Conservation (phyloP, 2,888 invertebrate genomes). For the Zootermopsis nevadensis region DNA sequence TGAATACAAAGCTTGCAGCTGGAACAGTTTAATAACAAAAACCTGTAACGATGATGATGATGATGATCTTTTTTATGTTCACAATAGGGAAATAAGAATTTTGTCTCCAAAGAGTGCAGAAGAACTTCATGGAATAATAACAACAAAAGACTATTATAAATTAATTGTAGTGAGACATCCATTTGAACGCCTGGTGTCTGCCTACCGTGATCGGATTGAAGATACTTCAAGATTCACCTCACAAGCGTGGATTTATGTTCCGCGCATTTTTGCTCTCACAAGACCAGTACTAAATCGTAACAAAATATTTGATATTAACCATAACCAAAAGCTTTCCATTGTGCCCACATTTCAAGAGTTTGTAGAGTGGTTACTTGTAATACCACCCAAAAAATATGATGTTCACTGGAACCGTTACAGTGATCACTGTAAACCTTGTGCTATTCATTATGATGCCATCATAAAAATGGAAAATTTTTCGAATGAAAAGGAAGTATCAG, state of each 20-base stretch:
- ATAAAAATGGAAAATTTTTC: constrained; percentile 59
- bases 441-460: constrained; percentile 58
- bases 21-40: too few species aligned
- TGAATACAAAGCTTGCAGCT: too few species aligned
- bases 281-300: constrained; percentile 57
- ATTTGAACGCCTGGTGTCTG: constrained; percentile 62
- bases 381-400: constrained; percentile 58
- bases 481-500: constrained; percentile 56
- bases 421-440: constrained; percentile 60
- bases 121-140: constrained; percentile 55
- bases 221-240: constrained; percentile 61
- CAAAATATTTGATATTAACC: constrained; percentile 18
- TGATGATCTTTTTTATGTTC: too few species aligned
- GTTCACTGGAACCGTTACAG: constrained; percentile 61
- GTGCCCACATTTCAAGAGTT: constrained; percentile 61
- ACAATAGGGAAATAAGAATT: constrained; percentile 57
- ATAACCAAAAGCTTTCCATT: constrained; percentile 57
- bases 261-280: constrained; percentile 60
- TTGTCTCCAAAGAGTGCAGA: constrained; percentile 57
- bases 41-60: too few species aligned
- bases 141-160: constrained; percentile 57
- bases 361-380: constrained; percentile 58
- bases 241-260: constrained; percentile 61
- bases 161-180: constrained; percentile 61
- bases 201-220: constrained; percentile 61